Base-by-base conservation (phyloP, 2,888 invertebrate species). In the Idaea dimidiata region DNA sequence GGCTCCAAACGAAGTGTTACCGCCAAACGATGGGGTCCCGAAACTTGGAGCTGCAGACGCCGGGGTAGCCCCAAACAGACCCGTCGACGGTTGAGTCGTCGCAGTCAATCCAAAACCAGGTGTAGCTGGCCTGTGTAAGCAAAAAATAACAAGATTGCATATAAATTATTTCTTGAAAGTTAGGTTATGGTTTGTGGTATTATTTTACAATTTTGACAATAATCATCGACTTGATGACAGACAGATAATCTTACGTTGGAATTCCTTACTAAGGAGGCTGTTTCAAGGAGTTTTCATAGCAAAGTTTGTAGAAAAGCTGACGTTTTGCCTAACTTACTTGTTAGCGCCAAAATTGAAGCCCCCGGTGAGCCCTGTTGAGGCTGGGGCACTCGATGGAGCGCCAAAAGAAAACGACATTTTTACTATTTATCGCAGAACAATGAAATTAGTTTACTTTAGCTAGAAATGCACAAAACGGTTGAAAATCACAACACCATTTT, bases 341-440 rank as follows among this genome's bases (percentile, higher is more conserved):
- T 84, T 88, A 69, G 86, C 88, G 68, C 89, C 91, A 79, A 93
- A 93, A 78, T 82, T 89, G 65, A 93, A 93, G 16, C 93, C 89
- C 33, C 82, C 80, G 5, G 83, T 66, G 24, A 89, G 82, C 1
- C 84, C 84, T 55, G 87, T 78, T 24, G 85, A 82, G n/a, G 91
- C 91, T 24, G 92, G 91, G 59, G 93, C 91, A 77, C 91, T 91
- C n/a, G 91, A 83, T 18, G 93, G 90, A 60, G 90, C 82, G 54
- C 89, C 89, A 67, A 93, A 93, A 6, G 88, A 86, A 81, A 93
- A 91, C 61, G 91, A 87, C 91, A 92, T 91, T 64, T 70, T 82
- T 5, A n/a, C 24, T 53, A 32, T 43, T 8, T 43, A 43, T 8
- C 10, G 10, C 43, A 10, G 43, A 14, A 43, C 43, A 43, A 43